Evolutionary conservation across 2,888 invertebrate species (phyloP).

Genomic region (Aelia acuminata): DNA sequence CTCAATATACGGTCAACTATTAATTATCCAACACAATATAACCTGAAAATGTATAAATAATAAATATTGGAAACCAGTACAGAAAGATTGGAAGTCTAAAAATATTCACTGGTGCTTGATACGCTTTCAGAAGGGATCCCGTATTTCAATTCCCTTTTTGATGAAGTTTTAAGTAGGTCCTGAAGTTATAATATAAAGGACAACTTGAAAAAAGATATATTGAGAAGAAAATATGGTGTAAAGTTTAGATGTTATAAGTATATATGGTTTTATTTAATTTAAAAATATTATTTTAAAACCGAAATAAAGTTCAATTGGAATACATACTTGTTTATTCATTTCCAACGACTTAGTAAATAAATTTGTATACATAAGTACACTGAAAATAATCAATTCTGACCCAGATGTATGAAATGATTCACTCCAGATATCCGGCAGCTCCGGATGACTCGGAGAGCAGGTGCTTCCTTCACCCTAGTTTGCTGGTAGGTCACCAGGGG

Average conservation of each 20-base stretch:
- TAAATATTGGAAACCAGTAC: neutral
- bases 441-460: neutral
- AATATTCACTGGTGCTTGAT: neutral
- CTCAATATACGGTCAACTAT: no score
- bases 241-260: no score
- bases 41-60: neutral
- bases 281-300: no score
- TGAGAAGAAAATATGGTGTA: neutral
- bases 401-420: neutral
- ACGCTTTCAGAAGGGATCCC: neutral
- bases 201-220: neutral
- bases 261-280: no score
- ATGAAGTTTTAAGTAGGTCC: slow-evolving; percentile 1
- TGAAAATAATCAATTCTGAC: neutral
- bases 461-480: neutral
- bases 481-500: neutral
- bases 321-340: no score
- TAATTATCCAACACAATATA: no score
- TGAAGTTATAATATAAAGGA: neutral
- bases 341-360: no score
- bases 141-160: neutral
- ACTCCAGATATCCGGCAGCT: neutral
- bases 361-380: no score
- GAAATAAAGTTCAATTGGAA: no score
- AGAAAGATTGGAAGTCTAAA: neutral